A percentile compares a stretch with the other conserved stretches of the same genome.
These are phyloP conservation scores for Prunella himalayana DNA, from an alignment of 2,113 vertebrate genomes.

Conservation along the genomic window DNA sequence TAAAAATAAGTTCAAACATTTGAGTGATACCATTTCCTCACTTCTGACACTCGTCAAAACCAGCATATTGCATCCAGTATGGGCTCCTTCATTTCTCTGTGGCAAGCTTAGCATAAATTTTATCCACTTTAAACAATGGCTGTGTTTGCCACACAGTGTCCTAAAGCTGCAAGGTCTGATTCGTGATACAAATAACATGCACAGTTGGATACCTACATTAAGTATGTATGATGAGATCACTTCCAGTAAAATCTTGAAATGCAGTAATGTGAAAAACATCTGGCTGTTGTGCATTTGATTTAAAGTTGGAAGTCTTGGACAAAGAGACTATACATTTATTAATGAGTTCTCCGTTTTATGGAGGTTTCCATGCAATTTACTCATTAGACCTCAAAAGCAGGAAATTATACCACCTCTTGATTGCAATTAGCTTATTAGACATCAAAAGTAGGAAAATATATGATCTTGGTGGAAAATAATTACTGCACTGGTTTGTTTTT, in stretches of 20 bases:
- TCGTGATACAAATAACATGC: constrained; percentile 66
- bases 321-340: constrained; percentile 63
- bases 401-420: not conserved
- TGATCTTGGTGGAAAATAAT: not conserved
- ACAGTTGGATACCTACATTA: constrained; percentile 67
- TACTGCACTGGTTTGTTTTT: not conserved
- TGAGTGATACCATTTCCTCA: constrained; percentile 44
- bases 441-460: constrained; percentile 11
- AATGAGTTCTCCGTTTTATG: constrained; percentile 47
- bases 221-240: constrained; percentile 76
- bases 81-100: constrained; percentile 17
- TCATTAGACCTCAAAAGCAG: constrained; percentile 48
- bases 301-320: constrained; percentile 68
- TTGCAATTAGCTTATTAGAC: constrained; percentile 8
- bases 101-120: constrained; percentile 1
- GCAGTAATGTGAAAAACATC: constrained; percentile 78
- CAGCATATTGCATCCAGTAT: not conserved
- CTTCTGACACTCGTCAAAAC: constrained; percentile 37
- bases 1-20: not conserved
- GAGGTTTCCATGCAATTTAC: constrained; percentile 51
- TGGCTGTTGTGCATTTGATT: constrained; percentile 70
- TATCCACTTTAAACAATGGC: constrained; percentile 38
- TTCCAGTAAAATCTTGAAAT: constrained; percentile 75
- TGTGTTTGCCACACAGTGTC: constrained; percentile 11
- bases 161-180: constrained; percentile 41